Base-by-base conservation (phyloP, 2,113 vertebrate species). In the Oryzias javanicus region DNA sequence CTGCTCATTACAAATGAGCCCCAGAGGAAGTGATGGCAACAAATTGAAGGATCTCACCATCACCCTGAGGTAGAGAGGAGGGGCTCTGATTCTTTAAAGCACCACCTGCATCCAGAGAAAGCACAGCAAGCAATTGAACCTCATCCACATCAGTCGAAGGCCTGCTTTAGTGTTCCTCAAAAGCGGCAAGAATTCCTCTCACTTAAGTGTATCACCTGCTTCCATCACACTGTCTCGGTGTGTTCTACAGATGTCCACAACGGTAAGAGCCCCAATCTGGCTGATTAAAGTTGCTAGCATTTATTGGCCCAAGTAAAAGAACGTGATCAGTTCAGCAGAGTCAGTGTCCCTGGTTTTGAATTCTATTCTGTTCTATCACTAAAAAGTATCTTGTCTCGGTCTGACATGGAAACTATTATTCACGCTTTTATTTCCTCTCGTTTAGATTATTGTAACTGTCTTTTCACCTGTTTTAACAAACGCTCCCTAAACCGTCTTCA, bases 1-100 rank as follows among this genome's bases (percentile, higher is more conserved):
- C 61, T 24, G 60, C 35, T 74, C 60, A 12, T 71, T 67, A 57
- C 78, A 88, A 90, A 86, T 85, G 77, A 82, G 84, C 22, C 74
- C 73, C 68, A 25, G 22, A 62, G 75, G 68, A 72, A 55, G 24
- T 8, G 14, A 67, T 42, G 40, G 49, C 27, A 57, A 55, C 50
- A 1, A 17, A 60, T 42, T 8, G 29, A 40, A n/a, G 24, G 24
- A 35, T 35, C 14, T 42, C 19, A 4, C 3, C 16, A 6, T 60
- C 70, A 74, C 76, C 74, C 63, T 47, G 65, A 64, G 72, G 67
- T 69, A 40, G 48, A 77, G 44, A 88, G 79, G 76, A 76, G 67
- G 54, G 70, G 42, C 63, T 5, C 67, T 19, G 49, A 63, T 72
- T 64, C 50, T 70, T 61, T 49, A 41, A 40, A 52, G 40, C 42